Evolutionary conservation across 2,888 invertebrate genomes (phyloP).

Genomic region (Cerastoderma edule): DNA sequence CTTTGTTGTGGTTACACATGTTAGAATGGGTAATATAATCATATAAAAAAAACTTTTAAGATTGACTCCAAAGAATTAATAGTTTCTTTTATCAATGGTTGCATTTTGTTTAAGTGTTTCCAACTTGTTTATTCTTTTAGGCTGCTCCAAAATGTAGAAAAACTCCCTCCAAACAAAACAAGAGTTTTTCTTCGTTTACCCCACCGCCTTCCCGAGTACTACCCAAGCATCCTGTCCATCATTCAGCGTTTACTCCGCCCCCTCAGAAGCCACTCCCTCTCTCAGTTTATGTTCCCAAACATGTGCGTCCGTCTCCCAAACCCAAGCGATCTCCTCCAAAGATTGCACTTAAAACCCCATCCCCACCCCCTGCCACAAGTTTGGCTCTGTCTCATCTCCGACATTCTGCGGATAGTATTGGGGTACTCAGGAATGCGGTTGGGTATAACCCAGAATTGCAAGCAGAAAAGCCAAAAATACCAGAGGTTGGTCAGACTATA

Average conservation of each 20-base stretch:
- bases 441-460: slow-evolving; percentile 28
- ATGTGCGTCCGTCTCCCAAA: slow-evolving; percentile 19
- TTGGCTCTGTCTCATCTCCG: slow-evolving; percentile 47
- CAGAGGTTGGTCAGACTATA: slow-evolving; percentile 44
- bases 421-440: slow-evolving; percentile 48
- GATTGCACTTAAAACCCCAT: slow-evolving; percentile 53
- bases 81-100: no score
- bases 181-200: slow-evolving; percentile 39
- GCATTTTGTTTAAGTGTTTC: slow-evolving; percentile 1
- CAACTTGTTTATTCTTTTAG: slow-evolving; percentile 30
- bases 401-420: slow-evolving; percentile 63
- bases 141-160: slow-evolving; percentile 31
- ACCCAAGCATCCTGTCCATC: slow-evolving; percentile 34
- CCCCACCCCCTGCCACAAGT: slow-evolving; percentile 59
- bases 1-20: no score
- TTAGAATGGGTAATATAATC: no score
- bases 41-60: no score
- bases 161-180: slow-evolving; percentile 15
- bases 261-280: slow-evolving; percentile 62
- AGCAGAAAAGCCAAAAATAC: slow-evolving; percentile 37
- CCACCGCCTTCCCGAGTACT: slow-evolving; percentile 29
- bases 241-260: slow-evolving; percentile 74
- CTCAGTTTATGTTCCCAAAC: slow-evolving; percentile 41
- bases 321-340: slow-evolving; percentile 17
- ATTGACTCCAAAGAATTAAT: no score